These are phyloP conservation scores for Harpalus rubripes DNA, from an alignment of 2,888 invertebrate genomes.

Conservation along the genomic window DNA sequence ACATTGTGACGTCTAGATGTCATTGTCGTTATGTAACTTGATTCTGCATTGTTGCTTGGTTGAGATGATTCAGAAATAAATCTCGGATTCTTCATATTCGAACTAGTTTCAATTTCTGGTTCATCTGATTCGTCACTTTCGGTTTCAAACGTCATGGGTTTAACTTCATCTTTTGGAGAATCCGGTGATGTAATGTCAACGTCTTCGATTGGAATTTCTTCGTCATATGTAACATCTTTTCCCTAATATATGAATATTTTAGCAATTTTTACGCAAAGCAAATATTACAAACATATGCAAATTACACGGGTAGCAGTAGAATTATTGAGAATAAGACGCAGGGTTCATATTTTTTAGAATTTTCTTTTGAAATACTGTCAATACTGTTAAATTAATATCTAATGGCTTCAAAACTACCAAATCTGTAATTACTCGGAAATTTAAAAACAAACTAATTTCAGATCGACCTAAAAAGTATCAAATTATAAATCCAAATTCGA, in stretches of 20 bases:
- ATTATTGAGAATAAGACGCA: too few species aligned
- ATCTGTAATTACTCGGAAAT: too few species aligned
- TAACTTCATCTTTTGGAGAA: slow-evolving; percentile 43
- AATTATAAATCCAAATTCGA: too few species aligned
- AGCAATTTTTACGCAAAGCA: too few species aligned
- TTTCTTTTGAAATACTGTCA: too few species aligned
- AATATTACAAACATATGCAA: too few species aligned
- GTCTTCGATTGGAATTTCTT: slow-evolving; percentile 63
- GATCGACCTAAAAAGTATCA: too few species aligned
- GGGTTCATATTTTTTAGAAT: too few species aligned
- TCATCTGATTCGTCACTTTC: slow-evolving; percentile 60
- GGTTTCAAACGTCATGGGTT: slow-evolving; percentile 24
- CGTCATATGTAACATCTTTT: slow-evolving; percentile 65
- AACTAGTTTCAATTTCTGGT: slow-evolving; percentile 26
- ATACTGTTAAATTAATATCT: too few species aligned
- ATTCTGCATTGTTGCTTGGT: slow-evolving; percentile 39
- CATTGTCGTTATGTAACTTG: slow-evolving; percentile 54
- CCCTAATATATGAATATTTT: slow-evolving; percentile 47
- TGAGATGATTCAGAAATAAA: slow-evolving; percentile 47
- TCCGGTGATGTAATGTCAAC: slow-evolving; percentile 25
- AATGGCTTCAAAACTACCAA: too few species aligned
- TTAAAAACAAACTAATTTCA: too few species aligned
- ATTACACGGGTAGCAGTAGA: too few species aligned
- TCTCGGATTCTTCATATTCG: slow-evolving; percentile 12
- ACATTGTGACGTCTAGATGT: slow-evolving; percentile 27